A percentile compares a stretch with the other conserved stretches of the same genome.
Conservation (phyloP, 1,140 invertebrate genomes). For the Scaptomyza graminum region DNA sequence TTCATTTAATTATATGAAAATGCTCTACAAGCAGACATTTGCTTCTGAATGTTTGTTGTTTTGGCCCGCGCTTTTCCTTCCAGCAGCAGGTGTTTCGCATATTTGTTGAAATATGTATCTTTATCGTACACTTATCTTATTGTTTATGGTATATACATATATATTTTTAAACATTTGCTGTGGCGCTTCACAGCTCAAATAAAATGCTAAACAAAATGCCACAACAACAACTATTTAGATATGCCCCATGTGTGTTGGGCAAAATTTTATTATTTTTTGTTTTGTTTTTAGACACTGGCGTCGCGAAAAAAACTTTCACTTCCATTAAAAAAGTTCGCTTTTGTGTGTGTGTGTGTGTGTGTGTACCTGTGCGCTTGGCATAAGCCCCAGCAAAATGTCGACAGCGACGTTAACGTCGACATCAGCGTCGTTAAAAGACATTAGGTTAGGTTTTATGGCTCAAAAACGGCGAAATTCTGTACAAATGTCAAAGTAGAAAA, state of each 20-base stretch:
- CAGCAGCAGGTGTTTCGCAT: conserved; percentile 63
- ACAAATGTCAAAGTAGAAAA: conserved; percentile 73
- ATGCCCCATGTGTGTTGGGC: conserved; percentile 59
- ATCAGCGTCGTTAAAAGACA: conserved; percentile 69
- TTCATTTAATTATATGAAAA: conserved; percentile 59
- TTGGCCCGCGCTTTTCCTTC: conserved; percentile 38
- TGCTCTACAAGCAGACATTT: conserved; percentile 41
- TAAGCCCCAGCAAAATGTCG: conserved; percentile 31
- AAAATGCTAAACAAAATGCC: conserved; percentile 31
- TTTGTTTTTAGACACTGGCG: conserved; percentile 47
- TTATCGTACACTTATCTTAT: conserved; percentile 53
- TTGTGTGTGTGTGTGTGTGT: conserved; percentile 19
- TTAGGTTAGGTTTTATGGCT: conserved; percentile 76
- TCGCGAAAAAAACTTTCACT: conserved; percentile 76
- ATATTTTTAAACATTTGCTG: conserved; percentile 55
- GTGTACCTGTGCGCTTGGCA: conserved; percentile 41
- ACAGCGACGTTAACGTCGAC: conserved; percentile 20
- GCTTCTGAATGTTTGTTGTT: conserved; percentile 51
- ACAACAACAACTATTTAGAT: conserved; percentile 46
- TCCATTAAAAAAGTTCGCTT: conserved; percentile 71
- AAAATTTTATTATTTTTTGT: conserved; percentile 46
- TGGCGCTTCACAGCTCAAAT: conserved; percentile 61
- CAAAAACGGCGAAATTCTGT: conserved; percentile 67
- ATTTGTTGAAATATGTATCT: conserved; percentile 63
- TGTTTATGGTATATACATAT: conserved; percentile 15